phyloP scores from a whole-genome alignment of 2,113 vertebrate species.

The Microcebus murinus region DNA sequence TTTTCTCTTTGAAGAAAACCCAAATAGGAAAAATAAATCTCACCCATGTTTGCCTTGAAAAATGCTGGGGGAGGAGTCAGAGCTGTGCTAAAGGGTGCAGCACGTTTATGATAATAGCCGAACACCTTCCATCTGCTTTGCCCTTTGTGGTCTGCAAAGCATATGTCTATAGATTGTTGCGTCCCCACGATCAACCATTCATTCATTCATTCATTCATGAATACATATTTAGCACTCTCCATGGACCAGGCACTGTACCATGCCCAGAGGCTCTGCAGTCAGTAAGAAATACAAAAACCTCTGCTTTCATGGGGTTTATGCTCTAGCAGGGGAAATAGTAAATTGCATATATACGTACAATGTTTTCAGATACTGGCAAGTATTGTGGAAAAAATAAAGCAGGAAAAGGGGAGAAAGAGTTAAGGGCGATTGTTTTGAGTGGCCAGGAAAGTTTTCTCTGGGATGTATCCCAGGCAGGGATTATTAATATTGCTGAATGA shows the following conservation, averaged over 20 bases:
- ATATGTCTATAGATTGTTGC: background rate
- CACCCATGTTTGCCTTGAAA: constrained; percentile 23
- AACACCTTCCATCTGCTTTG: background rate
- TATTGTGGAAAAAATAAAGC: background rate
- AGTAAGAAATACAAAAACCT: background rate
- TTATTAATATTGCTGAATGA: background rate
- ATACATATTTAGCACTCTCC: background rate
- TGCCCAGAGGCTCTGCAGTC: background rate
- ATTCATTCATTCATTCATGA: background rate
- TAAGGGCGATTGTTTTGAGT: background rate
- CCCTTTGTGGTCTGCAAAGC: background rate
- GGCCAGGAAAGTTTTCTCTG: background rate
- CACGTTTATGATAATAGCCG: background rate
- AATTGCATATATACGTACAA: background rate
- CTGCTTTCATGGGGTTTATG: background rate
- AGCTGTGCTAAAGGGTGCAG: background rate
- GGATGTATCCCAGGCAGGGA: background rate
- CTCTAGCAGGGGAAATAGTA: background rate
- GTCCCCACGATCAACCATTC: background rate
- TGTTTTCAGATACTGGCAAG: background rate
- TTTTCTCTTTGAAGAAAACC: constrained; percentile 63
- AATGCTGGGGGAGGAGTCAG: background rate
- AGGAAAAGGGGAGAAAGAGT: background rate
- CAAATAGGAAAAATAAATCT: constrained; percentile 17
- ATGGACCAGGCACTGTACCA: background rate